Evolutionary conservation across 2,888 invertebrate species (phyloP).

Genomic region (Drosophila pseudotakahashii): DNA sequence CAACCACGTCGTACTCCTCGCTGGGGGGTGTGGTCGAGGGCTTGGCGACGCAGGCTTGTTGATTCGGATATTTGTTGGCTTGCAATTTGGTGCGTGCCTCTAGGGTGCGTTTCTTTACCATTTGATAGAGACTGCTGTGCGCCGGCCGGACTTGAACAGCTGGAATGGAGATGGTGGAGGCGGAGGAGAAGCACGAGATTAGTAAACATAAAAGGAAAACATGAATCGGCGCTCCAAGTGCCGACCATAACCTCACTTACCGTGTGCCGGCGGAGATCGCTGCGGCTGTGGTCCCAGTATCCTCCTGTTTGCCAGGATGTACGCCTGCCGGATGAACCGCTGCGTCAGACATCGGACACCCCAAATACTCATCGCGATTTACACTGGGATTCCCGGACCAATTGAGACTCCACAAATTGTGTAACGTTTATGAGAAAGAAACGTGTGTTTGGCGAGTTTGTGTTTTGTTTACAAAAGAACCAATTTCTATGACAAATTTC

Average conservation of each 20-base stretch:
- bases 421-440: slow-evolving; percentile 53
- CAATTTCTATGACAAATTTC: slow-evolving; percentile 51
- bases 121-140: slow-evolving; percentile 78
- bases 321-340: slow-evolving; percentile 74
- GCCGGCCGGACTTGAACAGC: slow-evolving; percentile 53
- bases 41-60: slow-evolving; percentile 64
- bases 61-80: slow-evolving; percentile 72
- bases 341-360: slow-evolving; percentile 64
- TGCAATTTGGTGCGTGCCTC: slow-evolving; percentile 81
- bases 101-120: slow-evolving; percentile 82
- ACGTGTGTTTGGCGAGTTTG: slow-evolving; percentile 45
- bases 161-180: slow-evolving; percentile 42
- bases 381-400: slow-evolving; percentile 24
- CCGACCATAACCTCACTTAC: slow-evolving; percentile 52
- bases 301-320: slow-evolving; percentile 66
- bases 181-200: background rate
- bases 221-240: background rate
- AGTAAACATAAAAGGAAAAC: slow-evolving; percentile 26
- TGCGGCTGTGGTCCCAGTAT: slow-evolving; percentile 36
- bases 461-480: slow-evolving; percentile 33
- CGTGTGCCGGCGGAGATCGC: slow-evolving; percentile 43
- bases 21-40: slow-evolving; percentile 23
- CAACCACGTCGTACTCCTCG: slow-evolving; percentile 51
- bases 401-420: slow-evolving; percentile 46
- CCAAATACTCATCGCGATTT: slow-evolving; percentile 77